Percentiles rank a stretch among this genome's conserved stretches.
Conservation (phyloP, 2,888 invertebrate genomes). For the Limenitis camilla region DNA sequence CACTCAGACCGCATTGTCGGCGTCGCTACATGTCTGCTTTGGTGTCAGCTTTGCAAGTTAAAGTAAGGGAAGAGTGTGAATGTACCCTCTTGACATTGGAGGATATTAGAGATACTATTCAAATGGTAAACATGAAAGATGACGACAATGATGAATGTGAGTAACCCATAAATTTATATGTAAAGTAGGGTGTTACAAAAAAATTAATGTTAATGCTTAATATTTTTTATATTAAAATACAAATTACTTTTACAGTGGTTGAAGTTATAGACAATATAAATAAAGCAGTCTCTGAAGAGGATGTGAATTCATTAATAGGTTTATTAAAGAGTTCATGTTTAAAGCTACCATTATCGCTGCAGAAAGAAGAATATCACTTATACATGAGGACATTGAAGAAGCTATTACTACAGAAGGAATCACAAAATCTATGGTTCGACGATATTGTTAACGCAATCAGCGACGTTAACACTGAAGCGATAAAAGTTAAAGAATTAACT, state of each 20-base stretch:
- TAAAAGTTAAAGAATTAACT: conserved; percentile 62
- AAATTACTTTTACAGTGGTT: conserved; percentile 60
- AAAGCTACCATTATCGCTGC: conserved; percentile 53
- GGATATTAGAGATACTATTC: conserved; percentile 79
- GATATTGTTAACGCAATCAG: conserved; percentile 68
- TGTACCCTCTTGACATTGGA: conserved; percentile 77
- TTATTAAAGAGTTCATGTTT: conserved; percentile 65
- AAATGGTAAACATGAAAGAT: conserved; percentile 77
- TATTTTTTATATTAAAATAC: no score
- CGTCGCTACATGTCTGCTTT: conserved; percentile 71
- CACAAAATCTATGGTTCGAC: conserved; percentile 75
- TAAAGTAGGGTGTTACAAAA: no score
- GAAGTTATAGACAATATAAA: conserved; percentile 75
- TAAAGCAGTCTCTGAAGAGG: conserved; percentile 72
- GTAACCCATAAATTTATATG: conserved; percentile 23
- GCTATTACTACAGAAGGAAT: conserved; percentile 65
- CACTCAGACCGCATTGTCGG: conserved; percentile 70
- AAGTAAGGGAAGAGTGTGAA: conserved; percentile 57
- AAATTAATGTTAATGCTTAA: no score
- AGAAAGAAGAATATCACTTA: conserved; percentile 65
- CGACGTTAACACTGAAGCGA: conserved; percentile 64
- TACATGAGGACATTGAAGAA: conserved; percentile 71
- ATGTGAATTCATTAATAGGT: conserved; percentile 60
- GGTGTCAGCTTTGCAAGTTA: conserved; percentile 62
- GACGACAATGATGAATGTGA: conserved; percentile 74